Evolutionary conservation across 2,113 vertebrate species (phyloP), one percentile per base, ranked within the genome.

Genomic region (Okapia johnstoni): DNA sequence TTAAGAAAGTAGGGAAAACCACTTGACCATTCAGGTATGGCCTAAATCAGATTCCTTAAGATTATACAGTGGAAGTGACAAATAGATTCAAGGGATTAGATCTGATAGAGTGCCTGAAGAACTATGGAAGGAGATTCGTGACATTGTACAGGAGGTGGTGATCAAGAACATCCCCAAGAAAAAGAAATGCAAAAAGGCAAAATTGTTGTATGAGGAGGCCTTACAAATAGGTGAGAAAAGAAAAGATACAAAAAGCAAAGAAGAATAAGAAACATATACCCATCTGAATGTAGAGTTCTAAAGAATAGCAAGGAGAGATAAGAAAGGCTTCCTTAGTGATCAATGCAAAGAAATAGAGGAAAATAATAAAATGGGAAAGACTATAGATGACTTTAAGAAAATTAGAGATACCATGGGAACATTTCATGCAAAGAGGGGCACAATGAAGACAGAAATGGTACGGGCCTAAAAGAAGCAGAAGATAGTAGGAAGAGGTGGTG

Each of bases 81-180:
- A 21, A 66, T 36, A 66, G 33, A 36, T 36, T 66, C 33, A 66
- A 66, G 63, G 33, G 33, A 66, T 66, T 66, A 66, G 7, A n/a
- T n/a, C 33, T 66, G 63, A 66, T 21, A 66, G 17, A 36, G 17
- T 66, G 2, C 33, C n/a, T 66, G n/a, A 66, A 66, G 17, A 66
- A 19, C 17, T 66, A 66, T 66, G n/a, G 63, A 11, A 2, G 8
- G 63, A 66, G n/a, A 66, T 66, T 21, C 0, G 0, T 66, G 63
- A 66, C n/a, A 5, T 66, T 66, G n/a, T 66, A 23, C 9, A 36
- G 5, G 63, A 36, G 9, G 9, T 0, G 0, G n/a, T 70, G 17
- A 36, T 70, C n/a, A 70, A 70, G n/a, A 70, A 70, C 16, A 23
- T 21, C 63, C 17, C 19, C 36, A 70, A 70, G 63, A 23, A 70